Conservation (phyloP, 2,113 vertebrate genomes). For the Callocephalon fimbriatum region DNA sequence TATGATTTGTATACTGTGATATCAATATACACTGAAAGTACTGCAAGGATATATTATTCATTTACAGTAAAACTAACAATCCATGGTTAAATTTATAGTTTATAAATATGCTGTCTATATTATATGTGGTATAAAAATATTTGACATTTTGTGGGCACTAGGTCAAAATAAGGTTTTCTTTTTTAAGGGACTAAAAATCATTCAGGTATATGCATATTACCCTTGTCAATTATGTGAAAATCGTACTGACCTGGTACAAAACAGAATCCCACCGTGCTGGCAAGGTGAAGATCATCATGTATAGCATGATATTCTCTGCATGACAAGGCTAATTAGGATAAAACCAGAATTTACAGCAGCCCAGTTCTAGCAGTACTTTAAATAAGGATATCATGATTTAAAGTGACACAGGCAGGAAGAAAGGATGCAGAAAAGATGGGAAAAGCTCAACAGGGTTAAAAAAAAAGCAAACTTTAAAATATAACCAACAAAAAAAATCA, state of each 20-base stretch:
- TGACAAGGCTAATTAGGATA: neutral
- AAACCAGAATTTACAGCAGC: slow-evolving; percentile 1
- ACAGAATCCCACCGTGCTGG: neutral
- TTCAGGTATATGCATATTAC: slow-evolving; percentile 82
- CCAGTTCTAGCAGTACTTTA: slow-evolving; percentile 43
- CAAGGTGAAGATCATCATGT: neutral
- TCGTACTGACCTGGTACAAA: slow-evolving; percentile 45
- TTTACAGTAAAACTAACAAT: slow-evolving; percentile 85
- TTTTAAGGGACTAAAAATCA: slow-evolving; percentile 71
- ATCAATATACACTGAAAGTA: slow-evolving; percentile 82
- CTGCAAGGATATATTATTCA: slow-evolving; percentile 88
- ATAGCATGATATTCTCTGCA: neutral
- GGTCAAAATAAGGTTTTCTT: slow-evolving; percentile 67
- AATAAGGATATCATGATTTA: neutral
- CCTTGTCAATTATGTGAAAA: slow-evolving; percentile 49
- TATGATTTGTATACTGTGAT: slow-evolving; percentile 82
- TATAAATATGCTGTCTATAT: slow-evolving; percentile 93
- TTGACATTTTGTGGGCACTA: slow-evolving; percentile 82
- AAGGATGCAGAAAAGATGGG: neutral
- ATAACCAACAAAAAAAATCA: neutral
- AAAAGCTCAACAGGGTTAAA: neutral
- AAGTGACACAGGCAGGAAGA: neutral
- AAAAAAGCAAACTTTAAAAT: neutral
- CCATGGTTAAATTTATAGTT: slow-evolving; percentile 85
- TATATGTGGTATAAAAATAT: slow-evolving; percentile 89